Conservation (phyloP, 2,113 vertebrate species). For the Lepus americanus region DNA sequence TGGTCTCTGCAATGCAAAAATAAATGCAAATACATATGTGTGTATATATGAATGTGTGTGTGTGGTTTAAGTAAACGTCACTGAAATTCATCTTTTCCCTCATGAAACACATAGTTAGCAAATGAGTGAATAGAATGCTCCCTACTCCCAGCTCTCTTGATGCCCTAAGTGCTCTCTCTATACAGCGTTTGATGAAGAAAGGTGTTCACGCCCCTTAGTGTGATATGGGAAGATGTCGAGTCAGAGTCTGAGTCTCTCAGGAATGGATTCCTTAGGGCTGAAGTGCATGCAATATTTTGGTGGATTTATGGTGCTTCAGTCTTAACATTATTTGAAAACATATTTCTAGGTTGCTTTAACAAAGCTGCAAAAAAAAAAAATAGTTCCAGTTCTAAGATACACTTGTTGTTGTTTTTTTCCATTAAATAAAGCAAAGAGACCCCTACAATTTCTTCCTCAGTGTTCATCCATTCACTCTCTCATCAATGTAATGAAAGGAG, state of each 20-base stretch:
- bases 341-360: slow-evolving; percentile 53
- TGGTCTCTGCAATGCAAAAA: slow-evolving; percentile 18
- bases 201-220: not conserved
- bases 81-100: slow-evolving; percentile 54
- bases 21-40: slow-evolving; percentile 13
- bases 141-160: not conserved
- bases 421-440: slow-evolving; percentile 16
- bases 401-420: not conserved
- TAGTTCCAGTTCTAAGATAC: not conserved
- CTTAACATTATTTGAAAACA: slow-evolving; percentile 49
- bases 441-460: not conserved
- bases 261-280: not conserved
- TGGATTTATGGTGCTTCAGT: slow-evolving; percentile 14
- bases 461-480: not conserved
- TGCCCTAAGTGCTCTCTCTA: not conserved
- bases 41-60: not conserved
- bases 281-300: not conserved
- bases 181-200: not conserved
- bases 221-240: not conserved
- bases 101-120: slow-evolving; percentile 7
- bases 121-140: slow-evolving; percentile 3
- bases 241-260: not conserved
- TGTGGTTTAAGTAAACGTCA: slow-evolving; percentile 43
- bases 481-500: not conserved
- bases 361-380: not conserved